A percentile compares a stretch with the other conserved stretches of the same genome.
Conservation (phyloP, 2,888 invertebrate species). For the Eupithecia subfuscata region DNA sequence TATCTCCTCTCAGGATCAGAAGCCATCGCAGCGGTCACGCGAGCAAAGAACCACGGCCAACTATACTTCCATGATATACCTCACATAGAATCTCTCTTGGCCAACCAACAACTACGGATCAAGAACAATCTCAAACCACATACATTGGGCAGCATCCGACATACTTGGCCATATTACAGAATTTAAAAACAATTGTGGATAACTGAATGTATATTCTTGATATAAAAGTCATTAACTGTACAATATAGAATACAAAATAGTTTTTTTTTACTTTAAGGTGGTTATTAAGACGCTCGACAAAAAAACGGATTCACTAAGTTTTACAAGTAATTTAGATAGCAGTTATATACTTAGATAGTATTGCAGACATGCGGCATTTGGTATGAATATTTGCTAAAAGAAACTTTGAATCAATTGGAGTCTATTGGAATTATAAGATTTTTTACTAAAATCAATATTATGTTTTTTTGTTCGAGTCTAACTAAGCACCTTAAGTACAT, state of each 20-base stretch:
- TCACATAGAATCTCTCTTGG: constrained; percentile 84
- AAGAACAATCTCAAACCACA: constrained; percentile 85
- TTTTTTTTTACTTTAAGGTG: neutral
- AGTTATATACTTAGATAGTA: too few species aligned
- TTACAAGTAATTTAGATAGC: too few species aligned
- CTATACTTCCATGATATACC: constrained; percentile 87
- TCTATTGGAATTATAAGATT: too few species aligned
- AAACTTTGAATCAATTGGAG: too few species aligned
- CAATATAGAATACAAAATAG: constrained; percentile 36
- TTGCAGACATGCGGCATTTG: too few species aligned
- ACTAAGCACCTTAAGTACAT: neutral
- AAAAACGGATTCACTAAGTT: too few species aligned
- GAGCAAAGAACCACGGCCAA: constrained; percentile 81
- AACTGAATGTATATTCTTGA: constrained; percentile 53
- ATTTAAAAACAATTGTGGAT: constrained; percentile 58
- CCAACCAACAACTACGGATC: constrained; percentile 84
- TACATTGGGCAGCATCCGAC: constrained; percentile 85
- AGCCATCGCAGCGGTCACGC: constrained; percentile 82
- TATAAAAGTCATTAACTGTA: constrained; percentile 53
- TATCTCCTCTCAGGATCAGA: constrained; percentile 84
- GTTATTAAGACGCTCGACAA: too few species aligned
- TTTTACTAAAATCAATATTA: too few species aligned
- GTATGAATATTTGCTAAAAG: too few species aligned
- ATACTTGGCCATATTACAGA: constrained; percentile 84
- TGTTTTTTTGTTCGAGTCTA: too few species aligned